Evolutionary conservation across 2,797 vertebrate genomes (phyloP).

Genomic region (Thripadectes ignobilis): DNA sequence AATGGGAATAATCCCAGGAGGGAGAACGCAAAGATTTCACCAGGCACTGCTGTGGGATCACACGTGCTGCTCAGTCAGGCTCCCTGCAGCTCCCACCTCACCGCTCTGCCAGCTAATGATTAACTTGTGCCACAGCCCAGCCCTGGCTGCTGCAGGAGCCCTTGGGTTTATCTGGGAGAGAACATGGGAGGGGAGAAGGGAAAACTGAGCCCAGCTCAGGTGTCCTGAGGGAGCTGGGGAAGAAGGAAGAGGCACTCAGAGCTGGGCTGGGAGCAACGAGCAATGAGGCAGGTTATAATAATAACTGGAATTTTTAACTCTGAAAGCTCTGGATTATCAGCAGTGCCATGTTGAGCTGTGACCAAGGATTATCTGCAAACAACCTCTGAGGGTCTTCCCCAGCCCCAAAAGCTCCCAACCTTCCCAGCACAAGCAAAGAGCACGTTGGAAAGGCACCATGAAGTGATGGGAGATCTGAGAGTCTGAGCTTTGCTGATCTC

Average conservation of each 20-base stretch:
- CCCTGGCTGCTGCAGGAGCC: not conserved
- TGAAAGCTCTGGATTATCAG: not conserved
- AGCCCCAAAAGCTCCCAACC: not conserved
- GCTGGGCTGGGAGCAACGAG: not conserved
- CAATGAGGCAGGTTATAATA: not conserved
- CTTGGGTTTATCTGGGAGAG: not conserved
- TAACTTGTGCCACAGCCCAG: not conserved
- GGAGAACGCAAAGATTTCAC: not conserved
- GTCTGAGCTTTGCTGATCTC: not conserved
- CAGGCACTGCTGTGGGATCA: not conserved
- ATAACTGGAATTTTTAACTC: not conserved
- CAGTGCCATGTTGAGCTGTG: not conserved
- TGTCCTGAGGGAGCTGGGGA: not conserved
- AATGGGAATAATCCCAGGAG: not conserved
- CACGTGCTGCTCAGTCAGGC: not conserved
- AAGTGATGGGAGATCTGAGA: rapidly evolving
- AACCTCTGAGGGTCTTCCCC: not conserved
- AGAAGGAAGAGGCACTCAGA: not conserved
- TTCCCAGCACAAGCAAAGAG: not conserved
- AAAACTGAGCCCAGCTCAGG: not conserved
- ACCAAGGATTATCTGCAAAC: not conserved
- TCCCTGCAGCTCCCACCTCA: not conserved
- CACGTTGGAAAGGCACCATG: not conserved
- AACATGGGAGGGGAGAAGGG: not conserved
- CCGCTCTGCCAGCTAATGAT: not conserved